phyloP scores from a whole-genome alignment of 2,113 vertebrate species.

The Vombatus ursinus region DNA sequence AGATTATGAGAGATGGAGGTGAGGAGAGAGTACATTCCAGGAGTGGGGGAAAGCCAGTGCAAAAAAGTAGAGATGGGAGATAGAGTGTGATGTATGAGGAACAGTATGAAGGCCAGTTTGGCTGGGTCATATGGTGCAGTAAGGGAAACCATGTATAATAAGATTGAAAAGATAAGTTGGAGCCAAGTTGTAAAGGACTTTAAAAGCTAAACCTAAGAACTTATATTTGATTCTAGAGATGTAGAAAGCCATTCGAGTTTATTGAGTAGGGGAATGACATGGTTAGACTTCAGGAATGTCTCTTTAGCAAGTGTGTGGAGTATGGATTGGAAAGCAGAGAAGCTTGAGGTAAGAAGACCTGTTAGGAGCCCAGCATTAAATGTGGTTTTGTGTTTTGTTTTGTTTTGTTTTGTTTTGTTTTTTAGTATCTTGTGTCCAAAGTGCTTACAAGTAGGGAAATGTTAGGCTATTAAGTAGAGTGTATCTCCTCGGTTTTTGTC shows the following conservation, averaged over 20 bases:
- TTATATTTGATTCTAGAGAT: background rate
- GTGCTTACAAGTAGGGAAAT: background rate
- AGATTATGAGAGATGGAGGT: background rate
- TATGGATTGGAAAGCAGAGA: background rate
- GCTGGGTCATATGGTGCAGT: background rate
- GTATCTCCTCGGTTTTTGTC: background rate
- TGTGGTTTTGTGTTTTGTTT: background rate
- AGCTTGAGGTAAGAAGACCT: background rate
- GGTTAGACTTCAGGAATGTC: background rate
- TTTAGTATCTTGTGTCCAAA: background rate
- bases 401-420: background rate
- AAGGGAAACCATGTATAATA: background rate
- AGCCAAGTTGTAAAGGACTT: background rate
- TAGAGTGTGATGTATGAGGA: background rate
- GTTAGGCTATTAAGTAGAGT: background rate
- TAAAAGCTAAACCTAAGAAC: background rate
- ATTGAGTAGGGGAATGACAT: background rate
- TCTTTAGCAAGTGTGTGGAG: background rate
- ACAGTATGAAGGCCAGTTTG: background rate
- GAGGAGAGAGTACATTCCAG: background rate
- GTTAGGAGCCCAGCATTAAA: background rate
- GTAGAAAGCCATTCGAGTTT: background rate
- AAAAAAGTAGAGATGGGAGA: background rate
- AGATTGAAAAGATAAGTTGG: background rate
- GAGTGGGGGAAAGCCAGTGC: background rate